Percentiles rank a stretch among this genome's conserved stretches.
Conservation (phyloP, 2,113 vertebrate genomes). For the Benitochromis conjunctus region DNA sequence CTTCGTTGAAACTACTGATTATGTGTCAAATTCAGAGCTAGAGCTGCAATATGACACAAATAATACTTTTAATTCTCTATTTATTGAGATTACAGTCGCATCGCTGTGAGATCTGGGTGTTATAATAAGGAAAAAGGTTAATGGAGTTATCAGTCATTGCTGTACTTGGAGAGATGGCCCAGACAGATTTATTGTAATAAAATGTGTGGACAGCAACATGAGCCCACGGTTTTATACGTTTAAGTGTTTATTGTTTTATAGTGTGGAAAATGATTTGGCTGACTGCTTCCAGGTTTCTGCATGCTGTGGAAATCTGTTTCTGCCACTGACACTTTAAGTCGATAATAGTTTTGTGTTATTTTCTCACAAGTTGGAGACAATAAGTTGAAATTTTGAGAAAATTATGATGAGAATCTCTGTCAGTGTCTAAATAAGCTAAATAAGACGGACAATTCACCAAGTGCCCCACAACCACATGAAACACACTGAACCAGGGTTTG, state of each 20-base stretch:
- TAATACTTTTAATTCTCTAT: neutral
- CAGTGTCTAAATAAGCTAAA: neutral
- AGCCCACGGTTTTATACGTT: neutral
- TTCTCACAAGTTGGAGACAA: neutral
- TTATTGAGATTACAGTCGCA: neutral
- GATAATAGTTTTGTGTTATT: neutral
- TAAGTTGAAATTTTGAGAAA: neutral
- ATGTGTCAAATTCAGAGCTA: neutral
- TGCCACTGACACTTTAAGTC: neutral
- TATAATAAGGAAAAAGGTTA: neutral
- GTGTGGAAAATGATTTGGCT: neutral
- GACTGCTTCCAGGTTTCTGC: neutral
- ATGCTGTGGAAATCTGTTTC: fast-evolving
- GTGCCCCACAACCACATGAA: neutral
- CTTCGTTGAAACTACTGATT: neutral
- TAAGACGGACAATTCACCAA: neutral
- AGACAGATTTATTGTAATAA: neutral
- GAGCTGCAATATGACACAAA: neutral
- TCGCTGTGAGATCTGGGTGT: neutral
- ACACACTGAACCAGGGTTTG: neutral
- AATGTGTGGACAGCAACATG: neutral
- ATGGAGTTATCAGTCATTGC: neutral
- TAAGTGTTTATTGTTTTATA: neutral
- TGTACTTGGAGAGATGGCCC: neutral
- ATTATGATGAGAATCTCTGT: neutral